These are phyloP conservation scores for Salvator merianae DNA, from an alignment of 2,113 vertebrate genomes.

Conservation along the genomic window DNA sequence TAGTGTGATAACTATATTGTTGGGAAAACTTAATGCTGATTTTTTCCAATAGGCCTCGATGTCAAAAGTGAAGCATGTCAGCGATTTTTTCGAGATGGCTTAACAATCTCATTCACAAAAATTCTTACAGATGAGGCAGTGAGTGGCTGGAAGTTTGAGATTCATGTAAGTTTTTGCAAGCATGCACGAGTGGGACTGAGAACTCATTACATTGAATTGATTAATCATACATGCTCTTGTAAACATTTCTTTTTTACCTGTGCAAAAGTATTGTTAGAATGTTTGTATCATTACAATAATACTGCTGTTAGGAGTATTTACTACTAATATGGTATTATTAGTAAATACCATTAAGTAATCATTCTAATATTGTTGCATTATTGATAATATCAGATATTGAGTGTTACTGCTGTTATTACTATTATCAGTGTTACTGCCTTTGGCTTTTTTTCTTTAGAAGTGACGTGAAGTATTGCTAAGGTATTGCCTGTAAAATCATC, in stretches of 20 bases:
- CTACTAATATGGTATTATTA: too few relatives aligned
- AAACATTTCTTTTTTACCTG: not conserved
- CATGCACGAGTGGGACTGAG: too few relatives aligned
- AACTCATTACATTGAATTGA: not conserved
- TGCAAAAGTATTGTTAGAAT: not conserved
- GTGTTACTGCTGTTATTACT: too few relatives aligned
- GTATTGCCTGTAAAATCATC: too few relatives aligned
- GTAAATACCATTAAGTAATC: too few relatives aligned
- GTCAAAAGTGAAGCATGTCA: conserved; percentile 99
- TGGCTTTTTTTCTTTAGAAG: too few relatives aligned
- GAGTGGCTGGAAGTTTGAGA: conserved; percentile 99
- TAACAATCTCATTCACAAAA: conserved; percentile 99
- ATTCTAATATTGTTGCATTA: too few relatives aligned
- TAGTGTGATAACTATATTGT: not conserved
- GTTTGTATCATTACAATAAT: too few relatives aligned
- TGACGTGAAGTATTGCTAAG: too few relatives aligned
- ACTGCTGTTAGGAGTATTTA: too few relatives aligned
- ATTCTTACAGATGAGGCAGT: conserved; percentile 99
- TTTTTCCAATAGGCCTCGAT: conserved; percentile 87
- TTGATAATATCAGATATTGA: too few relatives aligned
- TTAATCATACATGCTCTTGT: not conserved
- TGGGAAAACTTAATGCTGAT: not conserved
- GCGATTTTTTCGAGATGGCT: conserved; percentile 97
- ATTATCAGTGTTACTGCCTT: too few relatives aligned
- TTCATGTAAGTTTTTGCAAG: conserved; percentile 88